Percentiles rank a stretch among this genome's conserved stretches.
Conservation (phyloP, 2,888 invertebrate genomes). For the Mythimna pallens region DNA sequence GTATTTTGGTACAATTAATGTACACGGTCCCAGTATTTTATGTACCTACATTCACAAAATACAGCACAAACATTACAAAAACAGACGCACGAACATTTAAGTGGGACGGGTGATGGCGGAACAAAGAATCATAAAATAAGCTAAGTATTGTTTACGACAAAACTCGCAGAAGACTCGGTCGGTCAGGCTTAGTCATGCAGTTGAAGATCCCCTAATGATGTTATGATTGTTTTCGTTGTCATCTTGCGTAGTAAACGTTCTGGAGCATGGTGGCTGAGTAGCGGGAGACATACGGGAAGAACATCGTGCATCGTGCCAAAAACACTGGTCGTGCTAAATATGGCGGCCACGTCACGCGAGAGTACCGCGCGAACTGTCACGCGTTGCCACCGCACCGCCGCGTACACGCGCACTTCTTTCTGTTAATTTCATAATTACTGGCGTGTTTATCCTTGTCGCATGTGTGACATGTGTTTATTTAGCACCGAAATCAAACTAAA, state of each 20-base stretch:
- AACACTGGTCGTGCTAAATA: conserved; percentile 84
- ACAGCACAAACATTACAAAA: conserved; percentile 31
- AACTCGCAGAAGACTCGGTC: conserved; percentile 35
- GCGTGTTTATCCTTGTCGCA: conserved; percentile 61
- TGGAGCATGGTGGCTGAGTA: conserved; percentile 54
- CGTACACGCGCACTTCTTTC: conserved; percentile 55
- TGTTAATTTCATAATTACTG: conserved; percentile 69
- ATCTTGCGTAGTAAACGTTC: conserved; percentile 60
- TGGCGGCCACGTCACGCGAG: conserved; percentile 81
- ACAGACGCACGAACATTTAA: conserved; percentile 27
- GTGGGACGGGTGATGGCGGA: conserved; percentile 8
- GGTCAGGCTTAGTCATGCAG: conserved; percentile 55
- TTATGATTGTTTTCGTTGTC: conserved; percentile 64
- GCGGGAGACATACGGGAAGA: conserved; percentile 80
- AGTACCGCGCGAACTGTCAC: conserved; percentile 73
- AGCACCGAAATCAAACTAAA: conserved; percentile 30
- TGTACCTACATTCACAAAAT: conserved; percentile 20
- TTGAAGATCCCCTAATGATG: conserved; percentile 52
- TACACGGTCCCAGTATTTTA: conserved; percentile 25
- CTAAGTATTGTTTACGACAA: conserved; percentile 37
- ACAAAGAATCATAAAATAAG: conserved; percentile 50
- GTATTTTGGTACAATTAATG: conserved; percentile 50
- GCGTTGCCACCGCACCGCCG: conserved; percentile 54
- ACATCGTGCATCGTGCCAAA: conserved; percentile 81
- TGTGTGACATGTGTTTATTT: conserved; percentile 55